Evolutionary conservation across 2,113 vertebrate genomes (phyloP).

Genomic region (Varanus komodoensis): DNA sequence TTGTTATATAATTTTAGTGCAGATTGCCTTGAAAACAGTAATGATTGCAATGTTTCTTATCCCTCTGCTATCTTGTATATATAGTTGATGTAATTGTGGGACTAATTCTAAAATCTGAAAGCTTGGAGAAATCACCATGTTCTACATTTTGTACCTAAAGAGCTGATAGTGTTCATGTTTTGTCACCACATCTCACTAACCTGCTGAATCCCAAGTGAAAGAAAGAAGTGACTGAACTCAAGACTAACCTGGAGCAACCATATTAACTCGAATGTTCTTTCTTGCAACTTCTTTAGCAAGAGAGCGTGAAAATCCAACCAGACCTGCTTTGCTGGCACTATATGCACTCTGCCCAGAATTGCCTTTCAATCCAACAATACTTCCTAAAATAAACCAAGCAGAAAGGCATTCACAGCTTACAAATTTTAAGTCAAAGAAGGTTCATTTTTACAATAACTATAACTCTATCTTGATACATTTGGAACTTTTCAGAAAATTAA

Average conservation of each 20-base stretch:
- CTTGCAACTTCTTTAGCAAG: constrained; percentile 93
- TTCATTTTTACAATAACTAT: not conserved
- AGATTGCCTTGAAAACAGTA: not conserved
- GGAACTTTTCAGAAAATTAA: constrained; percentile 4
- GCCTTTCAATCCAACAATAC: constrained; percentile 89
- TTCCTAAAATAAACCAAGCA: constrained; percentile 79
- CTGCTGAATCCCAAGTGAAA: not conserved
- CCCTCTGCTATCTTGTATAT: not conserved
- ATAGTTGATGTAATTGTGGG: not conserved
- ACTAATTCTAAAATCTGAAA: not conserved
- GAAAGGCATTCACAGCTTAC: constrained; percentile 1
- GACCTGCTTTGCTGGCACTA: constrained; percentile 90
- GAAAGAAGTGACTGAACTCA: constrained; percentile 15
- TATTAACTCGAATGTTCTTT: constrained; percentile 89
- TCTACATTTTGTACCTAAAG: constrained; percentile 16
- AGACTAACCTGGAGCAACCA: constrained; percentile 90
- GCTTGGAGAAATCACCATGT: not conserved
- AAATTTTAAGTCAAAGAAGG: constrained; percentile 5
- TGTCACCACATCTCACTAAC: not conserved
- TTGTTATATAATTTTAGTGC: not conserved
- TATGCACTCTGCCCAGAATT: constrained; percentile 90
- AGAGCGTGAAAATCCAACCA: constrained; percentile 92
- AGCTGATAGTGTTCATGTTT: constrained; percentile 1
- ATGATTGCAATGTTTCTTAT: not conserved
- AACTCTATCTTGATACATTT: too few relatives aligned